Conservation (phyloP, 2,888 invertebrate species). For the Anagyrus pseudococci region DNA sequence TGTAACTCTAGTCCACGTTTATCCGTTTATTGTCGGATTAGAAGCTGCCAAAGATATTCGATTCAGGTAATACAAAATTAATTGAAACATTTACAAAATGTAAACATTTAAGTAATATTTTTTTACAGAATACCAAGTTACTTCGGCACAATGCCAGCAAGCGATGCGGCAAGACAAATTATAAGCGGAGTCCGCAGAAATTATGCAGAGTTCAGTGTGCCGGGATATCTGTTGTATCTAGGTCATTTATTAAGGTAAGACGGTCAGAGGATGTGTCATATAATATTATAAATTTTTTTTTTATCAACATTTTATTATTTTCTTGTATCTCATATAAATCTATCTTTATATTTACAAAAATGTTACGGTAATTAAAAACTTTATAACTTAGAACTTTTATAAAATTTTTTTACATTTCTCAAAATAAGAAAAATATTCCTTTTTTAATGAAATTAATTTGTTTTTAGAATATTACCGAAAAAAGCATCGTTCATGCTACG, state of each 20-base stretch:
- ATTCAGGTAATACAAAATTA: conserved; percentile 61
- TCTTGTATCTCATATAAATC: neutral
- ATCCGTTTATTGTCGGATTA: conserved; percentile 69
- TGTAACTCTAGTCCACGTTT: conserved; percentile 69
- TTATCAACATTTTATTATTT: conserved; percentile 5
- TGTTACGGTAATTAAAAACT: too few relatives aligned
- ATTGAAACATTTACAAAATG: neutral
- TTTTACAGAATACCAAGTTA: conserved; percentile 68
- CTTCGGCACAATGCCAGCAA: conserved; percentile 70
- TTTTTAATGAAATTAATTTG: conserved; percentile 9
- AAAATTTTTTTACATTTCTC: neutral
- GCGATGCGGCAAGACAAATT: conserved; percentile 67
- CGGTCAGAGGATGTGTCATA: neutral
- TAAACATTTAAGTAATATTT: neutral
- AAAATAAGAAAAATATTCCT: neutral
- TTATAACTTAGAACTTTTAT: neutral
- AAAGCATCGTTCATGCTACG: conserved; percentile 68
- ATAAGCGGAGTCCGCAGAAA: conserved; percentile 70
- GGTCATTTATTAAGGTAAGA: conserved; percentile 65
- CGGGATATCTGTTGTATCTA: conserved; percentile 67
- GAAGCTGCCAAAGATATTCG: conserved; percentile 66
- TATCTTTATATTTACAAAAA: conserved; percentile 1
- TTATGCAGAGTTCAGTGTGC: conserved; percentile 70
- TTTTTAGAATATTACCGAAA: conserved; percentile 66
- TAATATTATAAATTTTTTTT: neutral